Conservation (phyloP, 2,888 invertebrate genomes). For the Chrysolina americana region DNA sequence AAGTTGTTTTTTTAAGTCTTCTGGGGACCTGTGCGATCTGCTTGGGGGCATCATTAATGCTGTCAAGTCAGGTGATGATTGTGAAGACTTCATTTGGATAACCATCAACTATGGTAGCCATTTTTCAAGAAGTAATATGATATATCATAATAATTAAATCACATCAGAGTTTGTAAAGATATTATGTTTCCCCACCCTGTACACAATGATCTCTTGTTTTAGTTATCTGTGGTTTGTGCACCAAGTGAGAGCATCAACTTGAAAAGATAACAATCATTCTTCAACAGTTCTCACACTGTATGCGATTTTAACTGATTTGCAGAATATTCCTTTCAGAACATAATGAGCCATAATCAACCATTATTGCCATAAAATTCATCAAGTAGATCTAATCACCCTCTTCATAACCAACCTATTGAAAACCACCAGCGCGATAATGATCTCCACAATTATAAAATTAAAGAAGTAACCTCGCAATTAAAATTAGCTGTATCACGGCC, state of each 20-base stretch:
- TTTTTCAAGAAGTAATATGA: too few species aligned
- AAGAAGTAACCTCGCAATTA: conserved; percentile 50
- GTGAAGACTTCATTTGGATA: too few species aligned
- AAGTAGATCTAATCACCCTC: conserved; percentile 12
- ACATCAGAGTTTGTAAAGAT: too few species aligned
- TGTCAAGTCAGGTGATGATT: too few species aligned
- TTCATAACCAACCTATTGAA: conserved; percentile 31
- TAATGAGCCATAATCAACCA: conserved; percentile 10
- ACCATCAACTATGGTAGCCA: too few species aligned
- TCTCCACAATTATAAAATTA: conserved; percentile 39
- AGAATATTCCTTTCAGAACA: not conserved
- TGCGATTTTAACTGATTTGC: not conserved
- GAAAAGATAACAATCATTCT: not conserved
- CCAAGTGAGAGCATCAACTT: not conserved
- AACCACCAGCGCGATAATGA: conserved; percentile 27
- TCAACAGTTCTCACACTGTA: not conserved
- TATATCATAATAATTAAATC: too few species aligned
- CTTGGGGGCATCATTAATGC: too few species aligned
- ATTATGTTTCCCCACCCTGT: too few species aligned
- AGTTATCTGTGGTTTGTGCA: not conserved
- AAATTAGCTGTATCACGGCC: conserved; percentile 55
- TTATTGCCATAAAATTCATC: conserved; percentile 16
- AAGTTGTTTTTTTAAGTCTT: too few species aligned
- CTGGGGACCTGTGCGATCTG: too few species aligned
- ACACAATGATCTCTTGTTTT: too few species aligned